Evolutionary conservation across 2,113 vertebrate genomes (phyloP).

Genomic region (Columba livia): DNA sequence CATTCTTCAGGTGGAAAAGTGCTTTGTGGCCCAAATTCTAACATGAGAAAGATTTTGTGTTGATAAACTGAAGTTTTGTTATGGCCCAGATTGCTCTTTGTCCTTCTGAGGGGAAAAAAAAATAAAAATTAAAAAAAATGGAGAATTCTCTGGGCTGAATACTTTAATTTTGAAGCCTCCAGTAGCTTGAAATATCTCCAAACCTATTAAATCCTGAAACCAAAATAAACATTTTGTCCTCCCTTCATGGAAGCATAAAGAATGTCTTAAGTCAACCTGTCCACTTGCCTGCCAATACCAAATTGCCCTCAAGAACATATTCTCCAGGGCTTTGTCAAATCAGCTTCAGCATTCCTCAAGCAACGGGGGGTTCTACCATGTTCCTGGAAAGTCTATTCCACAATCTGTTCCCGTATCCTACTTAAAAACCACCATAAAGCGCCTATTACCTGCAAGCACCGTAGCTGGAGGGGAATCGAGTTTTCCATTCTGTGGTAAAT

Average conservation of each 20-base stretch:
- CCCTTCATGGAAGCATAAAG: constrained; percentile 54
- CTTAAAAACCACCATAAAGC: not conserved
- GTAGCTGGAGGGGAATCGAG: not conserved
- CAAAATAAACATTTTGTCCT: constrained; percentile 68
- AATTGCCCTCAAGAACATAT: constrained; percentile 56
- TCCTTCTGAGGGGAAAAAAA: not conserved
- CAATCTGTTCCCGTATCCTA: not conserved
- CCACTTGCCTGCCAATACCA: constrained; percentile 55
- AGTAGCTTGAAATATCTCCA: constrained; percentile 69
- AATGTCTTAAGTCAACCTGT: constrained; percentile 47
- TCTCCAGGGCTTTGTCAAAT: constrained; percentile 58
- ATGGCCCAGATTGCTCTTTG: not conserved
- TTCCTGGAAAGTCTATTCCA: constrained; percentile 55
- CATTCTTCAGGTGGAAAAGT: not conserved
- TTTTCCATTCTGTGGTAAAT: constrained; percentile 44
- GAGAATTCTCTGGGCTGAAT: constrained; percentile 20
- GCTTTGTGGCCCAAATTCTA: not conserved
- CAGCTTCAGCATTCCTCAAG: constrained; percentile 26
- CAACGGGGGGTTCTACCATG: not conserved
- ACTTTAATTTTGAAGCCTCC: constrained; percentile 43
- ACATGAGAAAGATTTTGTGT: not conserved
- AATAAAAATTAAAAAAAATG: not conserved
- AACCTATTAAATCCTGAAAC: constrained; percentile 63
- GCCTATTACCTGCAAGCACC: not conserved
- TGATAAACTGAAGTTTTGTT: not conserved